Base-by-base conservation (phyloP, 2,797 vertebrate species). In the Pangasius krempfi region DNA sequence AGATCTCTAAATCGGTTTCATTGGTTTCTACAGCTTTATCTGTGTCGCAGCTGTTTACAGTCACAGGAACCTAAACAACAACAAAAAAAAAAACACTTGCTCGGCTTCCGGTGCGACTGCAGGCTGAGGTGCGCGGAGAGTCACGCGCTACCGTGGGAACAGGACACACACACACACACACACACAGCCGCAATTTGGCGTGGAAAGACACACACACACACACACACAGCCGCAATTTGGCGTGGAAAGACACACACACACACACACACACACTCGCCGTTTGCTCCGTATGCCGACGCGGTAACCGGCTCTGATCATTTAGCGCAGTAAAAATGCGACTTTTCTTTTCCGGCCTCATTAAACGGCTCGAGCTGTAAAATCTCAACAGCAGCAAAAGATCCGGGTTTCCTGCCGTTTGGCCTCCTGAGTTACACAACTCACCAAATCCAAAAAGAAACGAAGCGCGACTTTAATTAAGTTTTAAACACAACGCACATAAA, bases 51-150 rank as follows among this genome's bases (percentile, higher is more conserved):
- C 94, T 95, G 95, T 95, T 96, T 91, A 93, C 44, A 94, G 92
- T 90, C 92, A 93, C 92, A 94, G 92, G 93, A 92, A 95, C 94
- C 94, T 94, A 90, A 94, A 95, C 94, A 95, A 95, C 95, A 96
- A 95, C n/a, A 95, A 93, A 79, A 10, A 37, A 64, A 25, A 83
- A 40, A n/a, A 58, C 27, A 68, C 92, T 92, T 88, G 92, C 88
- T 90, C 92, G 89, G 95, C 95, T 96, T 96, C 96, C 86, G 60
- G 75, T 79, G 60, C 40, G 85, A 44, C 30, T 47, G 33, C 27
- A 27, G 27, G 44, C 75, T 37, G 85, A 86, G 75, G 85, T 40
- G 85, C 85, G 85, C n/a, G 13, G 64, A 82, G 14, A 87, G 37
- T 91, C 87, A 92, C 89, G 90, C 89, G 90, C 89, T 83, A 87